Evolutionary conservation across 2,797 vertebrate species (phyloP), one percentile per base, ranked within the genome.

Genomic region (Gallirallus australis): DNA sequence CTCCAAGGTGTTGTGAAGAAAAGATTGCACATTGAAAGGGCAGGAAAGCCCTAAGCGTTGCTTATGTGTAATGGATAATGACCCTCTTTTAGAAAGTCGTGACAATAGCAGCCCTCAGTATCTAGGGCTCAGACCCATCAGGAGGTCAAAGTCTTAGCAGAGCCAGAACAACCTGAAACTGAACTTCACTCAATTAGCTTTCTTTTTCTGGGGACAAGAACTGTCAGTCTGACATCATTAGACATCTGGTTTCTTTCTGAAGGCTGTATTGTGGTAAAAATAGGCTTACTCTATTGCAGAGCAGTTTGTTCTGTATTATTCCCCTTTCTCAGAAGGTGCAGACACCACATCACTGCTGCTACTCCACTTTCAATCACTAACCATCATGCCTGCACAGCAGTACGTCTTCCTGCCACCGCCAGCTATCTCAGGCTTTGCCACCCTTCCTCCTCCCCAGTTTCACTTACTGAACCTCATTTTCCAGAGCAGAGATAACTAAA

Each of bases 171-270:
- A 27, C 60, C 23, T 63, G 48, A 73, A 93, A 93, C 65, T 33
- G 77, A 72, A 35, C 39, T 63, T 68, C 27, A 52, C 37, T 33
- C 37, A 47, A 63, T 72, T 69, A 57, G 35, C 40, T 48, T 80
- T 42, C n/a, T 82, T 86, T 76, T 76, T 54, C 50, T 56, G 47
- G n/a, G 30, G n/a, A 80, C 25, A 56, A 73, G 73, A 88, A 45
- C 21, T 17, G 31, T 64, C 64, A 59, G 37, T 60, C 15, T 25
- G 39, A 90, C 1, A 0, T 21, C 20, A 45, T 25, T 39, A 37
- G 3, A 45, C 10, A 28, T 24, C 42, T 69, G 30, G 13, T 65
- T 93, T 64, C 65, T 72, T 90, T 68, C 24, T 80, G 69, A 60
- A 88, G 52, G n/a, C 45, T 60, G 31, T 30, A n/a, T 4, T 65